These are phyloP conservation scores for Microcebus griseorufus DNA, from an alignment of 2,113 vertebrate species.

Conservation along the genomic window DNA sequence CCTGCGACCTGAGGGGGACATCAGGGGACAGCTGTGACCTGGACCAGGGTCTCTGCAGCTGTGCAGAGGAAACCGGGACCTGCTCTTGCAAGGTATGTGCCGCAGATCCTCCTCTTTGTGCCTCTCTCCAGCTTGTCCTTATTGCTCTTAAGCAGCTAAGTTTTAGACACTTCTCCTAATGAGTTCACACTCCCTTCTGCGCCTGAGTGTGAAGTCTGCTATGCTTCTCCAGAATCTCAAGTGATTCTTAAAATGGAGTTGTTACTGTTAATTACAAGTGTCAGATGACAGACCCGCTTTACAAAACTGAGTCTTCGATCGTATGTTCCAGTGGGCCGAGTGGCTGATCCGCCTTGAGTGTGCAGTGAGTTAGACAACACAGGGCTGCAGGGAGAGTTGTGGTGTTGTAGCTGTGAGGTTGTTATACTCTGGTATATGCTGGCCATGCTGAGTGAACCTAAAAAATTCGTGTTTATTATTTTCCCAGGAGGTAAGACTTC, in stretches of 20 bases:
- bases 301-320: neutral
- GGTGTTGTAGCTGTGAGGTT: neutral
- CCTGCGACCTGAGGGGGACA: slow-evolving; percentile 91
- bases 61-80: slow-evolving; percentile 84
- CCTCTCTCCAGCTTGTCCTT: too few species aligned
- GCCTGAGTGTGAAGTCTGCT: neutral
- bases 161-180: neutral
- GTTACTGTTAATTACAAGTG: neutral
- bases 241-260: neutral
- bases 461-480: neutral
- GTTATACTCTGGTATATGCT: neutral
- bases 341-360: neutral
- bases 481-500: neutral
- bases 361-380: neutral
- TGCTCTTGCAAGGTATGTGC: slow-evolving; percentile 94
- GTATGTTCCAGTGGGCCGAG: neutral
- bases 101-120: accelerated
- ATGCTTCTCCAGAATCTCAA: neutral
- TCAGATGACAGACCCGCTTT: neutral
- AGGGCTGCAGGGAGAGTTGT: neutral
- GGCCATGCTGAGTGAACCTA: neutral
- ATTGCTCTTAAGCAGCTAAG: neutral
- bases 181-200: neutral
- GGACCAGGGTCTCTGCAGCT: slow-evolving; percentile 87
- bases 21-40: slow-evolving; percentile 84